Percentiles rank a stretch among this genome's conserved stretches.
These are phyloP conservation scores for Leptinotarsa rubiginosa DNA, from an alignment of 2,888 invertebrate species.

Conservation along the genomic window DNA sequence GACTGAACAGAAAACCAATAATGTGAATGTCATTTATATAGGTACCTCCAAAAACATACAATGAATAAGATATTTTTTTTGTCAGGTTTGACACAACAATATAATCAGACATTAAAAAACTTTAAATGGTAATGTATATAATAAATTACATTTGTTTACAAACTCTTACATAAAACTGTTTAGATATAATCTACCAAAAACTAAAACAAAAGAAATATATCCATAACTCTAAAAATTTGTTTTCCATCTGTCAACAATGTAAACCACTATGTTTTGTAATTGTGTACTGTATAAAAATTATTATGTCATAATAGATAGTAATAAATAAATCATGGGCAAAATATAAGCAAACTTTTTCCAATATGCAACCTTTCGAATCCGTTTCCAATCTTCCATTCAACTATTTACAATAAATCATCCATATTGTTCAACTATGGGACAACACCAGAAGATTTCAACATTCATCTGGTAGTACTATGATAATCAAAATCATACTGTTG, in stretches of 20 bases:
- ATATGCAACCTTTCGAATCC: background rate
- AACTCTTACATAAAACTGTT: background rate
- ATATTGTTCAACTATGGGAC: background rate
- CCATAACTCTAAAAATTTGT: too few relatives aligned
- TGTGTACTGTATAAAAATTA: background rate
- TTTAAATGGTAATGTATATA: background rate
- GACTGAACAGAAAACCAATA: too few relatives aligned
- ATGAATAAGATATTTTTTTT: too few relatives aligned
- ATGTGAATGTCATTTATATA: too few relatives aligned
- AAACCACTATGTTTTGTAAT: background rate
- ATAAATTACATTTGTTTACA: background rate
- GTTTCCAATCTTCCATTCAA: background rate
- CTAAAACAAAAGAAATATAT: background rate
- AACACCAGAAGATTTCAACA: background rate
- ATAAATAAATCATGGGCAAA: background rate
- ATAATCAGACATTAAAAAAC: background rate
- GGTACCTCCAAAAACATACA: too few relatives aligned
- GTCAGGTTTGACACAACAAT: too few relatives aligned
- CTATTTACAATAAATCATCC: conserved; percentile 6
- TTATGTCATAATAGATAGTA: background rate
- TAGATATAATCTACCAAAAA: background rate
- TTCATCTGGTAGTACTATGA: background rate
- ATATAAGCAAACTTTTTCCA: too few relatives aligned
- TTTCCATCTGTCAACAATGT: background rate
- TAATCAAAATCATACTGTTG: background rate